Base-by-base conservation (phyloP, 2,113 vertebrate genomes). In the Rhineura floridana region DNA sequence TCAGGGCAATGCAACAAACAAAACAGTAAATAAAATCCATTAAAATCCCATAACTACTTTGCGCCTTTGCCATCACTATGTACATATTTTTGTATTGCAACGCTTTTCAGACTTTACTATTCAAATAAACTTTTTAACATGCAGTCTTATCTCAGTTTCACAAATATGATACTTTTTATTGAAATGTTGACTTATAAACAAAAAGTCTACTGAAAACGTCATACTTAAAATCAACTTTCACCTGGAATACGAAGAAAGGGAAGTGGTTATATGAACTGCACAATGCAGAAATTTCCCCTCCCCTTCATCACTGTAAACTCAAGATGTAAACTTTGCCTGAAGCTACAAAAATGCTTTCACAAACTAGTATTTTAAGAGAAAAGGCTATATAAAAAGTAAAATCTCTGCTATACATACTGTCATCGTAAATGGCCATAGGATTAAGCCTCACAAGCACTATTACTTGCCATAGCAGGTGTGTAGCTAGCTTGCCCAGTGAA, bases 21-120 rank as follows among this genome's bases (percentile, higher is more conserved):
- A 55, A 59, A 19, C 69, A 39, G 33, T 72, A 36, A 72, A 72
- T 36, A 36, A n/a, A 15, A 72, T 72, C 55, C 69, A 72, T 36
- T 36, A 36, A 36, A 72, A 72, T 72, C 25, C 8, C 23, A 28
- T 50, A 42, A 87, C 79, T 72, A 55, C 82, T 87, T 85, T 2
- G 2, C 73, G 91, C 87, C 85, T 90, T 44, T 33, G 50, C 67
- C 93, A 90, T 90, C 91, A 52, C 0, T 79, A 83, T 73, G 85
- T 67, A 48, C 28, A 42, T 13, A 73, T 81, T 88, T 81, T 84
- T 83, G 44, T 73, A 33, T 1, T 12, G 48, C 63, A 86, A 85
- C 80, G 33, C 72, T 50, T 1, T 59, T 0, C 4, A 33, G 1
- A 0, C 39, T 11, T 44, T 59, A 65, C 25, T 42, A 42, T 59